Conservation (phyloP, 37 sponge, comb jelly and placozoan species). For the Halisarca cf. caerulea region DNA sequence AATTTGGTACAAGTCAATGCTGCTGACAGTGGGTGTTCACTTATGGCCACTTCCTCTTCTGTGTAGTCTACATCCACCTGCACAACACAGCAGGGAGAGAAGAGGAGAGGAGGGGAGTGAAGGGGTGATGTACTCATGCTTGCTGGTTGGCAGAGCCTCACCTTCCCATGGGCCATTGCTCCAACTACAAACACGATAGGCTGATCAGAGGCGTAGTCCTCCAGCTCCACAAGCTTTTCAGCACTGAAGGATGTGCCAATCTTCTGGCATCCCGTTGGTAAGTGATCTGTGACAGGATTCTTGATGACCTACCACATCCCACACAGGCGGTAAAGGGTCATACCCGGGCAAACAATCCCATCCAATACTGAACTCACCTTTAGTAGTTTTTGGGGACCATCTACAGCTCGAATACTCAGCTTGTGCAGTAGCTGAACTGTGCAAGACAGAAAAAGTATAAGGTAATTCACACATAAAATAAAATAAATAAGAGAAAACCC, state of each 20-base stretch:
- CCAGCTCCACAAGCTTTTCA: constrained; percentile 79
- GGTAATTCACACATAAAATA: too few relatives aligned
- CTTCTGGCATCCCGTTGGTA: constrained; percentile 92
- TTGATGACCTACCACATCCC: constrained; percentile 83
- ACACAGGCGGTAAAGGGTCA: background rate
- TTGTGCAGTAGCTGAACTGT: constrained; percentile 97
- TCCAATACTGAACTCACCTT: constrained; percentile 62
- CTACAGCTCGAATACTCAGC: constrained; percentile 92
- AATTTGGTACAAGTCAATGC: constrained; percentile 95
- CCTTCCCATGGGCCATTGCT: constrained; percentile 97
- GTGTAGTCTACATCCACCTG: constrained; percentile 89
- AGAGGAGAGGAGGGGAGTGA: too few relatives aligned
- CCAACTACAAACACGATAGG: constrained; percentile 97
- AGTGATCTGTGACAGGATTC: constrained; percentile 92
- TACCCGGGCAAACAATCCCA: too few relatives aligned
- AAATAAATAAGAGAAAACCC: too few relatives aligned
- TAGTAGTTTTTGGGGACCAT: constrained; percentile 95
- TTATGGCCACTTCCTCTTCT: constrained; percentile 92
- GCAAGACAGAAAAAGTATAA: background rate
- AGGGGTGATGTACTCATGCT: too few relatives aligned
- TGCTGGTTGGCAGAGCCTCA: too few relatives aligned
- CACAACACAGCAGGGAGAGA: background rate
- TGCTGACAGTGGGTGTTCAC: constrained; percentile 96
- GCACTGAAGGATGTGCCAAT: constrained; percentile 89
- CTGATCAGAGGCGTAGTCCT: constrained; percentile 72